Evolutionary conservation across 2,888 invertebrate genomes (phyloP), one percentile per base, ranked within the genome.

Genomic region (Tenthredo amoena): DNA sequence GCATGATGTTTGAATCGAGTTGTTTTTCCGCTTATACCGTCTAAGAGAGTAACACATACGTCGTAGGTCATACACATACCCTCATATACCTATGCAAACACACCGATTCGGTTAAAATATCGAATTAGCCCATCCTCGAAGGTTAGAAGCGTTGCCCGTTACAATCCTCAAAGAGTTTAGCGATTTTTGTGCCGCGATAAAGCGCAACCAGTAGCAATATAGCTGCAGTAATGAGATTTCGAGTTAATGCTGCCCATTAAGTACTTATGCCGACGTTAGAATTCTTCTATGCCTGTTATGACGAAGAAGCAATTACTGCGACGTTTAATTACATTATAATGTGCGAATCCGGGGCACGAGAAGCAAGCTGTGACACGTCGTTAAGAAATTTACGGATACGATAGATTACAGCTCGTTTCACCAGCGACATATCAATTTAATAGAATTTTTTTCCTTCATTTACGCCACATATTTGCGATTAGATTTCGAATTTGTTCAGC

Each of bases 321-420:
- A 68, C 34, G 68, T 68, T 34, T 31, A 68, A 68, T 68, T 26
- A 68, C 31, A 34, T 68, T 68, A 68, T 68, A 68, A 10, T 18
- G 34, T 18, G 18, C 18, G 7, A 26, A 68, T 68, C 15, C 18
- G 2, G 34, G 31, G 31, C 34, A 34, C 31, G 34, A 68, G 4
- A 18, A 31, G 26, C 62, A 26, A 26, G 62, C 68, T 34, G 68
- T 68, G 68, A 68, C 68, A 68, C 68, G 34, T 68, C 31, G 68
- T 26, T 68, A 15, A 68, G 6, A 68, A 68, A 68, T 68, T 68
- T 68, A 62, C 62, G 9, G 62, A 21, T 26, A 10, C 26, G 10
- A 62, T 26, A 26, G 62, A 62, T 62, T 26, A 12, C 21, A 10
- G 21, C 26, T 10, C 21, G 62, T 58, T 21, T 58, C n/a, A n/a